phyloP scores from a whole-genome alignment of 2,797 vertebrate genomes.

The Mormyrus proboscirostris region DNA sequence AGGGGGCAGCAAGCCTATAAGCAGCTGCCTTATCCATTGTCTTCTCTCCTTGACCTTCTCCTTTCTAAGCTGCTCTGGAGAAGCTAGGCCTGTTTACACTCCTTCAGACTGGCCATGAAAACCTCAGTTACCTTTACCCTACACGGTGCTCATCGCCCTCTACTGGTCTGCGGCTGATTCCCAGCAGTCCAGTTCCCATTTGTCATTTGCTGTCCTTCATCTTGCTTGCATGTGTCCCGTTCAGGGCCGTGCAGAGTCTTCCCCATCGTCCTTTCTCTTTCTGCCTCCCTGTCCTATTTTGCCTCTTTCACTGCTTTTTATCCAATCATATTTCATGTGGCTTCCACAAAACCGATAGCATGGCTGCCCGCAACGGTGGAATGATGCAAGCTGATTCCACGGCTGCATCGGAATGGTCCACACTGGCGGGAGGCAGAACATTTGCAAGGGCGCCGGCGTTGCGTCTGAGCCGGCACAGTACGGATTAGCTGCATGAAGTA shows the following conservation, averaged over 20 bases:
- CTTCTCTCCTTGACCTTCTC: not conserved
- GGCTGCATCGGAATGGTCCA: not conserved
- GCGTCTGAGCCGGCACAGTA: not conserved
- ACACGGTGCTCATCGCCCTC: not conserved
- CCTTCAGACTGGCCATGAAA: not conserved
- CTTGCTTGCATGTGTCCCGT: not conserved
- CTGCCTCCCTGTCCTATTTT: not conserved
- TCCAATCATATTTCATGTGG: not conserved
- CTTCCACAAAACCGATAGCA: not conserved
- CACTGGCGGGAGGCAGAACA: not conserved
- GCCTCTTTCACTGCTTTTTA: not conserved
- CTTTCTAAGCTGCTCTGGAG: not conserved
- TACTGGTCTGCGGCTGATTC: not conserved
- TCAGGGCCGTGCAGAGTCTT: not conserved
- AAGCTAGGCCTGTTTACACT: not conserved
- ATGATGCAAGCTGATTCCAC: not conserved
- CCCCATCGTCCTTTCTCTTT: not conserved
- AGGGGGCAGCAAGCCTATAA: not conserved
- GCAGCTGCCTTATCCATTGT: not conserved
- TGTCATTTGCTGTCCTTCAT: not conserved
- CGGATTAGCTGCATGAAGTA: not conserved
- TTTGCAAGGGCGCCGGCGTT: not conserved
- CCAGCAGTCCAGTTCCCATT: not conserved
- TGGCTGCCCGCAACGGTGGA: not conserved
- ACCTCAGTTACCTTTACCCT: not conserved